Base-by-base conservation (phyloP, 2,113 vertebrate species). In the Melanerpes aurifrons region DNA sequence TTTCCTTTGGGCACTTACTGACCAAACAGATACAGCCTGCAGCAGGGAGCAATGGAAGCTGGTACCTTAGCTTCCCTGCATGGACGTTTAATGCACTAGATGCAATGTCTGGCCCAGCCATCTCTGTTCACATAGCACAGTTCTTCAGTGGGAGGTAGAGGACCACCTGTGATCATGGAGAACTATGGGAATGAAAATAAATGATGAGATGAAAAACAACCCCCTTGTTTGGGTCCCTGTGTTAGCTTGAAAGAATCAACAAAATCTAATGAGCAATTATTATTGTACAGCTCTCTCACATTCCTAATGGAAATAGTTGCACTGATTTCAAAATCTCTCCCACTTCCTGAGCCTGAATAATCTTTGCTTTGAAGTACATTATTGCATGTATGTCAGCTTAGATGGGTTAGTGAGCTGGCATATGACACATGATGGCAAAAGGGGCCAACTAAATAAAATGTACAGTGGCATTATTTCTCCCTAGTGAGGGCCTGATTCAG, bases 11-110 rank as follows among this genome's bases (percentile, higher is more conserved):
- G 26, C 26, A 8, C 22, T 31, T 31, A 43, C 26, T 32, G 35
- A 17, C 47, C 40, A 19, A 45, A 64, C 5, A 14, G 26, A 2
- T 24, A 10, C 0, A 1, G 40, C 74, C 31, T 28, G 22, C n/a
- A 74, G 35, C 10, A 22, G 61, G 31, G 31, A 63, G 21, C 25
- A 43, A 25, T 24, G 0, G 0, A 45, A 62, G 47, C 14, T 14
- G 16, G 40, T 24, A 15, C 47, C 43, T 67, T 5, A 0, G 10
- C 47, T 73, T 70, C 32, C 26, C 43, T n/a, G 35, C 25, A 8
- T 0, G 1, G 48, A 11, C 4, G 2, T 28, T 15, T 22, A 13
- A 6, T 1, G 7, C 8, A 16, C 7, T 12, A 11, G 8, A 3
- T 47, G 15, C 12, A 6, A 3, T 7, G 22, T 64, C 56, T 57